Percentiles rank a stretch among this genome's conserved stretches.
phyloP scores from a whole-genome alignment of 1,140 invertebrate genomes.

The Liolophura sinensis region DNA sequence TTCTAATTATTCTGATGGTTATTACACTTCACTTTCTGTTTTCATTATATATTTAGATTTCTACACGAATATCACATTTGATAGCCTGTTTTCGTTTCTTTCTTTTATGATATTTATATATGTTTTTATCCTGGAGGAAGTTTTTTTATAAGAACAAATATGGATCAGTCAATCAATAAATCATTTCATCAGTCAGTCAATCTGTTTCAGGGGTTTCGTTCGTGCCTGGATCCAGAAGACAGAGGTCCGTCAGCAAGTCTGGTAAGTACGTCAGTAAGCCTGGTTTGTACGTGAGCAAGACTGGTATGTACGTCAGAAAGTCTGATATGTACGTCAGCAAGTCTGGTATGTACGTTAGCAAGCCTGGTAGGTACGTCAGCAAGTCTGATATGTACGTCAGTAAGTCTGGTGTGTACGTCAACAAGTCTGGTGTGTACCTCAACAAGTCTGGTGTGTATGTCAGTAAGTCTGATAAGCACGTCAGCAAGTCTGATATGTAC shows the following conservation, averaged over 20 bases:
- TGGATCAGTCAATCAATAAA: too few relatives aligned
- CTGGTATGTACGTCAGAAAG: background rate
- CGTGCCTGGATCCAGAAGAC: conserved; percentile 45
- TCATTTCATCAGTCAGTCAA: too few relatives aligned
- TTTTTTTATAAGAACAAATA: too few relatives aligned
- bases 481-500: too few relatives aligned
- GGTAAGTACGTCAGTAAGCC: conserved; percentile 23
- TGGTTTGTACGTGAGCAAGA: background rate
- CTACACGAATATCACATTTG: too few relatives aligned
- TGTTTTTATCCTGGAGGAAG: too few relatives aligned
- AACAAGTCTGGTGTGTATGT: background rate
- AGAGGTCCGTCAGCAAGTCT: conserved; percentile 48
- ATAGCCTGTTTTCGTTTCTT: too few relatives aligned
- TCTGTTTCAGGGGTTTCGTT: conserved; percentile 39
- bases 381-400: background rate
- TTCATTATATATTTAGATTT: too few relatives aligned
- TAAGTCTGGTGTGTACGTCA: background rate
- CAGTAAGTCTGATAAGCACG: too few relatives aligned
- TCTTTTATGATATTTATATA: too few relatives aligned
- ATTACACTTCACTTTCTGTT: too few relatives aligned
- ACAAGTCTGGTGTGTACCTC: background rate
- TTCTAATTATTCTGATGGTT: too few relatives aligned
- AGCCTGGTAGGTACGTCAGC: background rate
- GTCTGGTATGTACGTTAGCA: background rate
- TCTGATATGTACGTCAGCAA: background rate